Evolutionary conservation across 37 sponge, comb jelly and placozoan genomes (phyloP).

Genomic region (Bolinopsis microptera): DNA sequence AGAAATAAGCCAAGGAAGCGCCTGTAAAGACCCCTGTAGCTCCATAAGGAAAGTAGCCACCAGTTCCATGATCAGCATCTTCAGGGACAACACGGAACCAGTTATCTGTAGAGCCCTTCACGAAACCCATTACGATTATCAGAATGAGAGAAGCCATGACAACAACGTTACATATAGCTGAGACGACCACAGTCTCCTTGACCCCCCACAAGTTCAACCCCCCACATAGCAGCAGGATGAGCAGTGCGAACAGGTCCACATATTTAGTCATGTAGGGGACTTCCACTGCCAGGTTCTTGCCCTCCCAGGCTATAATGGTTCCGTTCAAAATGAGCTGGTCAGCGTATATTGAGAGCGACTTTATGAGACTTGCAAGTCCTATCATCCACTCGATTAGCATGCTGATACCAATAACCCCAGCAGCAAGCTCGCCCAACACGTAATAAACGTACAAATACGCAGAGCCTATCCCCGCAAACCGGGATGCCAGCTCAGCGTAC

Average conservation of each 20-base stretch:
- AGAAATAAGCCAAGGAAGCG: slow-evolving; percentile 52
- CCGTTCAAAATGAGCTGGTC: slow-evolving; percentile 42
- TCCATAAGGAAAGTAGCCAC: slow-evolving; percentile 40
- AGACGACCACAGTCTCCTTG: slow-evolving; percentile 19
- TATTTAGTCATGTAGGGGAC: slow-evolving; percentile 27
- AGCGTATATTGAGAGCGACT: slow-evolving; percentile 43
- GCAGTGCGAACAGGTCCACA: slow-evolving; percentile 25
- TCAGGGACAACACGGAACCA: slow-evolving; percentile 2
- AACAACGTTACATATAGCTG: slow-evolving; percentile 36
- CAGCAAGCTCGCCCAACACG: slow-evolving; percentile 57
- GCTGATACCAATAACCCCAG: slow-evolving; percentile 51
- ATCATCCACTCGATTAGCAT: slow-evolving; percentile 56
- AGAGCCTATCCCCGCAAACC: slow-evolving; percentile 9
- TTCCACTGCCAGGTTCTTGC: not conserved
- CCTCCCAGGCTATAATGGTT: not conserved
- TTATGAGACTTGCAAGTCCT: slow-evolving; percentile 45
- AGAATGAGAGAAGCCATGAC: slow-evolving; percentile 23
- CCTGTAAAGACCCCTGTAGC: slow-evolving; percentile 24
- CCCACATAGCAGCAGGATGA: slow-evolving; percentile 16
- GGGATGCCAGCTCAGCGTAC: slow-evolving; percentile 29
- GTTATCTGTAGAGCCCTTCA: not conserved
- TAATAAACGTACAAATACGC: slow-evolving; percentile 62
- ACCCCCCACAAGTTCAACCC: slow-evolving; percentile 27
- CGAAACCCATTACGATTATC: slow-evolving; percentile 23
- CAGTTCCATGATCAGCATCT: not conserved